Percentiles rank a stretch among this genome's conserved stretches.
Evolutionary conservation across 2,888 invertebrate genomes (phyloP).

Genomic region (Mechanitis messenoides): DNA sequence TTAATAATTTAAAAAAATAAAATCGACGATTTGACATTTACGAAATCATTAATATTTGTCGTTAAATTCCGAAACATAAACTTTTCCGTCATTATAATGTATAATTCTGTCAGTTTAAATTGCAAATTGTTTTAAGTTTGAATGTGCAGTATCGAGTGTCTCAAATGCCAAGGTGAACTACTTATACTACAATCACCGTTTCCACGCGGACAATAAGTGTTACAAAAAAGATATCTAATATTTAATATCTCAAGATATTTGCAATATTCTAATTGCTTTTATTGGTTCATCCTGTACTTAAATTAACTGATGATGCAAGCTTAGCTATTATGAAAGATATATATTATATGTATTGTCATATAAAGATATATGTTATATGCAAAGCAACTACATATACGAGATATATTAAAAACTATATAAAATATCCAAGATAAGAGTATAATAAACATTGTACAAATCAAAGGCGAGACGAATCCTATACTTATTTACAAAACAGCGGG

Average conservation of each 20-base stretch:
- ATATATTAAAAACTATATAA: too few species aligned
- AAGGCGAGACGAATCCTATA: slow-evolving; percentile 4
- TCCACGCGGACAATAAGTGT: slow-evolving; percentile 30
- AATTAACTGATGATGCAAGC: too few species aligned
- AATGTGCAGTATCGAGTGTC: slow-evolving; percentile 30
- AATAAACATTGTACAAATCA: neutral
- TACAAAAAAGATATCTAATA: slow-evolving; percentile 10
- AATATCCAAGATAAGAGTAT: neutral
- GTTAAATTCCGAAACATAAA: neutral
- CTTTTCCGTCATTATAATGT: slow-evolving; percentile 8
- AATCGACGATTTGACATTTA: too few species aligned
- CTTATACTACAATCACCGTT: slow-evolving; percentile 52
- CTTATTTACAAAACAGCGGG: slow-evolving; percentile 49
- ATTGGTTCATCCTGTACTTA: too few species aligned
- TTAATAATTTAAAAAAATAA: too few species aligned
- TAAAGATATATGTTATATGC: too few species aligned
- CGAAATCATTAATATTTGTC: too few species aligned
- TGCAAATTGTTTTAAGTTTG: slow-evolving; percentile 24
- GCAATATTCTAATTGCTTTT: too few species aligned
- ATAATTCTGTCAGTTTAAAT: slow-evolving; percentile 3
- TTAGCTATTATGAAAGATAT: too few species aligned
- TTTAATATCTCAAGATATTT: neutral
- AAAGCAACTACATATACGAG: too few species aligned
- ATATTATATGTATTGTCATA: too few species aligned
- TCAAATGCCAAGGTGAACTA: slow-evolving; percentile 70